Evolutionary conservation across 1,140 invertebrate species (phyloP), one percentile per base, ranked within the genome.

Genomic region (Whitmania pigra): DNA sequence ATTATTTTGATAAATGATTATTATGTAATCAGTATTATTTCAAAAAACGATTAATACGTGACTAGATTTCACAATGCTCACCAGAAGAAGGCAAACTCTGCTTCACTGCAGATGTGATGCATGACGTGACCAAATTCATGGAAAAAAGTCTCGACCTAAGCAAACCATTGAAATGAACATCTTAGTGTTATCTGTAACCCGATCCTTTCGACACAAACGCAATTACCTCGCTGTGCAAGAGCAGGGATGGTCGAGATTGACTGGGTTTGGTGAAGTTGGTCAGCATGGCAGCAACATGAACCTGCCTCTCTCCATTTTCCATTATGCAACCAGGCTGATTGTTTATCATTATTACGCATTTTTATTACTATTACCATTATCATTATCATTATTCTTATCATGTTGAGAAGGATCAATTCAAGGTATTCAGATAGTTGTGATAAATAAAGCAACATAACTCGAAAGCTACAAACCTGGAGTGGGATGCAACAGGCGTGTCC

Each of bases 81-180:
- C 81, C 80, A 81, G 77, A 86, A 85, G 66, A 80, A 71, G 17
- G 79, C 76, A 74, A 81, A 82, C 22, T 84, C 77, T 7, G 84
- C 77, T 63, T 79, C 76, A 20, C 83, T 79, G 79, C 85, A 86
- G 25, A 86, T 83, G 67, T 83, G 79, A 76, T 86, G 85, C 85
- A 86, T 86, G 20, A 85, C 81, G 77, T 86, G 85, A 49, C 85
- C 85, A 82, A 86, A 86, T 75, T 86, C 85, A 79, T 86, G 85
- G 76, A 86, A 86, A 73, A 82, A 85, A 15, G 85, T 86, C 75
- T 85, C 84, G 20, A 86, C 84, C 81, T 83, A 72, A 15, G 0
- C 15, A 36, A 6, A 36, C 31, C 31, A 36, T 36, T 6, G 9
- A 49, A 49, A 5, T 13, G 43, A 49, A 17, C 69, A 75, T 18